A percentile compares a stretch with the other conserved stretches of the same genome.
These are phyloP conservation scores for Eristalinus aeneus DNA, from an alignment of 2,888 invertebrate species.

Conservation along the genomic window DNA sequence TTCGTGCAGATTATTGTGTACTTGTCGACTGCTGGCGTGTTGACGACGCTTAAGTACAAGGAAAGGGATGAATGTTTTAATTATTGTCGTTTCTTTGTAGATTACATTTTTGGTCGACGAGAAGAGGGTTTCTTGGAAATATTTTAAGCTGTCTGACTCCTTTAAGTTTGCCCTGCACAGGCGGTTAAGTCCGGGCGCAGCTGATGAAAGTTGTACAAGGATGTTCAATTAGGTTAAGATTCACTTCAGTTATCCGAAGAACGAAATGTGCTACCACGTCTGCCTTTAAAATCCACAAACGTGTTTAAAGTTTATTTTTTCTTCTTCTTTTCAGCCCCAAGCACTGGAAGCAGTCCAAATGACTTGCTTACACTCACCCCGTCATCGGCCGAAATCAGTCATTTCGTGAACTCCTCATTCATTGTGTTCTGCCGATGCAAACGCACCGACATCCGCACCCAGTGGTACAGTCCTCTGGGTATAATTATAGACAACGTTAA, in stretches of 20 bases:
- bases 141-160: too few species aligned
- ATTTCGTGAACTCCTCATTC: slow-evolving; percentile 81
- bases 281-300: not conserved
- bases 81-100: not conserved
- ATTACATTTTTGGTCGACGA: not conserved
- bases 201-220: not conserved
- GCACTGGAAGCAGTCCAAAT: slow-evolving; percentile 65
- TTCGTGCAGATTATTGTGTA: not conserved
- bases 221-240: not conserved
- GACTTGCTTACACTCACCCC: slow-evolving; percentile 77
- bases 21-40: not conserved
- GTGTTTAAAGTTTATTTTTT: not conserved
- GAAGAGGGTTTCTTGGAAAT: not conserved
- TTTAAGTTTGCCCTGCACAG: not conserved
- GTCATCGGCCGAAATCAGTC: slow-evolving; percentile 77
- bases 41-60: not conserved
- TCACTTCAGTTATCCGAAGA: not conserved
- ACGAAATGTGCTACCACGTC: too few species aligned
- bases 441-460: slow-evolving; percentile 76
- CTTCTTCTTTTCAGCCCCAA: slow-evolving; percentile 32
- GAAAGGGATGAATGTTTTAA: not conserved
- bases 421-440: slow-evolving; percentile 79
- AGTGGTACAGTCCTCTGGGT: slow-evolving; percentile 79
- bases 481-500: slow-evolving; percentile 77
- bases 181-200: not conserved